Evolutionary conservation across 2,113 vertebrate species (phyloP), one percentile per base, ranked within the genome.

Genomic region (Morone chrysops): DNA sequence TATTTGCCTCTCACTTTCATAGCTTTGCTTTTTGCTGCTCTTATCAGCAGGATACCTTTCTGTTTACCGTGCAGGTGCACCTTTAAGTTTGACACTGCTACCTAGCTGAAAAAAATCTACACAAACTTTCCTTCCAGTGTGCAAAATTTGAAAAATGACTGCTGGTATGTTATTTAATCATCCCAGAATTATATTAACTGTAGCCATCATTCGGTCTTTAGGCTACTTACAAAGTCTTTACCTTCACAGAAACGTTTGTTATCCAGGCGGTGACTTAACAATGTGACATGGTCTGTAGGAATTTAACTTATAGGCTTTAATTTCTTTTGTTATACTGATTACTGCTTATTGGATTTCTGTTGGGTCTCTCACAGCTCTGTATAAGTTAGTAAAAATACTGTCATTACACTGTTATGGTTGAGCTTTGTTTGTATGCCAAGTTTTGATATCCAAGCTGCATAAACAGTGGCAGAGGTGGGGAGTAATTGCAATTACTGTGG

Each of bases 1-100:
- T 81, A 80, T 85, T 85, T 87, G 87, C 87, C 75, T 85, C 82
- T 92, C 81, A 81, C 85, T 89, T 88, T 86, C 88, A 86, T 78
- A 67, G 70, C 79, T 53, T 77, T 83, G 69, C 69, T 62, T 83
- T 89, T 85, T 65, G 59, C n/a, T 8, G 70, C 70, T 53, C 59
- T 41, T 88, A 90, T 90, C 82, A 51, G 65, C 51, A 12, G 76
- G 78, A 70, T 68, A 79, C 80, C 84, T 82, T 80, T 74, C 76
- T 50, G 68, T 88, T 86, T 70, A 70, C 68, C 14, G 0, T 81
- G 40, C 81, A 70, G 54, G 65, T 84, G 59, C 56, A 75, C 78
- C 65, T 81, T 81, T 56, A 81, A 65, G 80, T 81, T n/a, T 74
- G 78, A 87, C 79, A 87, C 65, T 50, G 80, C 76, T 85, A 71